Evolutionary conservation across 1,140 invertebrate genomes (phyloP).

Genomic region (Heterodera carotae): DNA sequence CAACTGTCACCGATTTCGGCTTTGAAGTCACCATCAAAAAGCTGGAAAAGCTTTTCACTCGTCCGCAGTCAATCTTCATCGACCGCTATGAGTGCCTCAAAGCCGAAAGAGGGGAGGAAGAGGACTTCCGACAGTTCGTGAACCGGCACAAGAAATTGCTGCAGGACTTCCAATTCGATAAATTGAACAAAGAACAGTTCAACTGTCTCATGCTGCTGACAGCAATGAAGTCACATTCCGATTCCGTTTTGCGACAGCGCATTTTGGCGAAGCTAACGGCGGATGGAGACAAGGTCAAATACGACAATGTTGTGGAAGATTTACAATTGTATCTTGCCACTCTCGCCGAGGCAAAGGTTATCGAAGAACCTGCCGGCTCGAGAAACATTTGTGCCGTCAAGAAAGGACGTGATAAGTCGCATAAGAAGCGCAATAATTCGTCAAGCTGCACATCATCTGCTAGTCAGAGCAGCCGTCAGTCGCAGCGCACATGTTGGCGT

Average conservation of each 20-base stretch:
- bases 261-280: not conserved
- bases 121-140: not conserved
- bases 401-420: too few relatives aligned
- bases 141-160: not conserved
- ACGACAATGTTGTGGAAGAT: too few relatives aligned
- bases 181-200: not conserved
- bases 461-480: too few relatives aligned
- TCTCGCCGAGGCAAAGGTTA: too few relatives aligned
- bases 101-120: not conserved
- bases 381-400: too few relatives aligned
- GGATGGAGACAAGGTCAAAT: too few relatives aligned
- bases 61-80: not conserved
- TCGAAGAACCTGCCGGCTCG: too few relatives aligned
- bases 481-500: too few relatives aligned
- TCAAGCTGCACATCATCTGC: too few relatives aligned
- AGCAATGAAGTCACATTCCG: not conserved
- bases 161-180: not conserved
- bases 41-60: not conserved
- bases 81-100: not conserved
- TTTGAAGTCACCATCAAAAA: not conserved
- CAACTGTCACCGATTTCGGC: not conserved
- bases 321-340: too few relatives aligned
- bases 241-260: not conserved
- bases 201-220: not conserved
- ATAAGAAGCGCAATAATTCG: too few relatives aligned